These are phyloP conservation scores for Minunthozetes semirufus DNA, from an alignment of 2,888 invertebrate species.

Conservation along the genomic window DNA sequence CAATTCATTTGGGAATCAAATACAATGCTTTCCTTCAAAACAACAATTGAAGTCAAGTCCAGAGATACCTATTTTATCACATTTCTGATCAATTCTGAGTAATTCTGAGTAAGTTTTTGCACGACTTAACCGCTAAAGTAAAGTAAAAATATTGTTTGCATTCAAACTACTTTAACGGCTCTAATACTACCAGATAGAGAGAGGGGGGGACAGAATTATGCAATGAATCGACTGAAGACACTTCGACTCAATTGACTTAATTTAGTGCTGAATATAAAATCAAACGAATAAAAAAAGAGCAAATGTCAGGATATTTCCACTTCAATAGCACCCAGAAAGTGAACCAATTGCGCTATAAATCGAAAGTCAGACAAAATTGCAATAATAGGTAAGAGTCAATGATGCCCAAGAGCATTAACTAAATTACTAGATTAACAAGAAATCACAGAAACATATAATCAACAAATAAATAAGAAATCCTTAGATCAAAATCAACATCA, in stretches of 20 bases:
- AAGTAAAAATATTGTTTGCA: slow-evolving; percentile 16
- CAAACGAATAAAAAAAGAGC: slow-evolving; percentile 14
- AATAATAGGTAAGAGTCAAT: not conserved
- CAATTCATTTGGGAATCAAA: slow-evolving; percentile 22
- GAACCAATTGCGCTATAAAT: not conserved
- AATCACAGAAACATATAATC: too few relatives aligned
- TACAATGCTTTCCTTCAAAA: slow-evolving; percentile 13
- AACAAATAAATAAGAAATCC: too few relatives aligned
- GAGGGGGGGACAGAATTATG: not conserved
- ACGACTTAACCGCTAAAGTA: slow-evolving; percentile 12
- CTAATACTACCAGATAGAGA: not conserved
- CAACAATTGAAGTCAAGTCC: slow-evolving; percentile 7
- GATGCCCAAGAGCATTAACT: too few relatives aligned
- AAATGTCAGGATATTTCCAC: slow-evolving; percentile 3
- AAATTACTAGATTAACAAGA: too few relatives aligned
- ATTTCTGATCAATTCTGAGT: slow-evolving; percentile 24
- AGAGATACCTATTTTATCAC: slow-evolving; percentile 11
- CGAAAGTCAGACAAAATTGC: not conserved
- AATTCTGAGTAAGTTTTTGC: slow-evolving; percentile 4
- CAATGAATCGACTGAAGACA: not conserved
- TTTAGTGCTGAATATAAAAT: slow-evolving; percentile 23
- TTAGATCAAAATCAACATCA: too few relatives aligned
- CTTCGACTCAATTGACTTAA: slow-evolving; percentile 15
- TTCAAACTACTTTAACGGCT: slow-evolving; percentile 7
- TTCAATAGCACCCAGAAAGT: not conserved